Base-by-base conservation (phyloP, 2,113 vertebrate genomes). In the Lates calcarifer region DNA sequence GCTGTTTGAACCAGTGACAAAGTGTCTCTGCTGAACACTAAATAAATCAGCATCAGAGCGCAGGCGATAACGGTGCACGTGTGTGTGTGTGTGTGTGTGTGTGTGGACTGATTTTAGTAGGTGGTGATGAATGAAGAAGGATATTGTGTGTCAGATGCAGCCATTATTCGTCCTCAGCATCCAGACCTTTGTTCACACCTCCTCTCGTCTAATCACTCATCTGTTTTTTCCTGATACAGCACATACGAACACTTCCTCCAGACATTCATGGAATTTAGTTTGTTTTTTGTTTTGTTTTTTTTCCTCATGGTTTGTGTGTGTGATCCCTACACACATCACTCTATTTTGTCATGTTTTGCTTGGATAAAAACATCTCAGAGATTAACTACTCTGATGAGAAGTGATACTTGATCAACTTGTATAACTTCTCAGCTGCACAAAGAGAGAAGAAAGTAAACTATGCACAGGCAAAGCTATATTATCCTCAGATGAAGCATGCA, bases 121-220 rank as follows among this genome's bases (percentile, higher is more conserved):
- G 70, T 86, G 71, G 90, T 91, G 93, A 96, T 95, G 92, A 94
- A 96, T 96, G 94, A 94, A 85, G 75, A 89, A 85, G 90, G 93
- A 88, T 91, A 93, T 55, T 89, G 89, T 83, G 78, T 82, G 87
- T 87, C 91, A 89, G 88, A 82, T 88, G 39, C 77, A 79, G 80
- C 74, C 86, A 93, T 92, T 93, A 90, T 87, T 87, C 31, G 47
- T 85, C 79, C 81, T 82, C 86, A 85, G 69, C 81, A 79, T 85
- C 66, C 58, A 73, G 73, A 58, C 45, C 55, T 61, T 56, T 28
- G 14, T 56, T 58, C 70, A 24, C 33, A 37, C 58, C 55, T 43
- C 37, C 29, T 20, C 31, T 43, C 3, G 0, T 62, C 24, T 47
- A 14, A 60, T 43, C 57, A 47, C 31, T 68, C 56, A 67, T 75